Evolutionary conservation across 1,140 invertebrate species (phyloP), one percentile per base, ranked within the genome.

Genomic region (Diabrotica undecimpunctata): DNA sequence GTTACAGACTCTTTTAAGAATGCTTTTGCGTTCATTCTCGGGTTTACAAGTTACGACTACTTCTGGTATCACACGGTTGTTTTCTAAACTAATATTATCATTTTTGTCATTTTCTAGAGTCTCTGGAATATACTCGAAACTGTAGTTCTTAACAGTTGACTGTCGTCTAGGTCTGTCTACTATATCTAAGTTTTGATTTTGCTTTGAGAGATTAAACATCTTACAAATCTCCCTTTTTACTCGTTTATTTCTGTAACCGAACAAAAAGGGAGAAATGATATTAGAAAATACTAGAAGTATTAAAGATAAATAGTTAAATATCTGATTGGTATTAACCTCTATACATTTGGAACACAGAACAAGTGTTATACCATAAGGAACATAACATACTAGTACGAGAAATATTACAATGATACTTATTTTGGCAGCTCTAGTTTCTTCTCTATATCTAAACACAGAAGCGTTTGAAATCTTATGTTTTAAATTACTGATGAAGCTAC

Each of bases 391-490:
- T 62, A 86, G 80, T 37, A 90, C 86, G 82, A 92, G 89, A 5
- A 92, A 84, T 37, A 87, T 84, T 3, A 87, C 85, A 66, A 91
- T 74, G 37, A 89, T 86, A 71, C 90, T 91, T 54, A 93, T 89
- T 61, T 90, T 85, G 5, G 90, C 91, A 0, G 91, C 90, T 65
- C 91, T 83, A 38, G 90, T 88, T 77, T 93, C 91, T 78, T 93
- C 91, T 14, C 90, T 82, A 75, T 92, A 92, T 62, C 87, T 84
- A 77, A 93, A 93, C 62, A 92, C 79, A n/a, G 88, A 90, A 9
- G 90, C 91, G 74, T 93, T 93, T 62, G 90, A 92, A 52, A 93
- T 89, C 8, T 88, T 81, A 75, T 90, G 87, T 50, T 88, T 86
- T 59, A 92, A 79, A 6, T 86, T 88, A 58, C 86, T 88, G 68